A percentile compares a stretch with the other conserved stretches of the same genome.
These are phyloP conservation scores for Archilochus colubris DNA, from an alignment of 2,113 vertebrate genomes.

Conservation along the genomic window DNA sequence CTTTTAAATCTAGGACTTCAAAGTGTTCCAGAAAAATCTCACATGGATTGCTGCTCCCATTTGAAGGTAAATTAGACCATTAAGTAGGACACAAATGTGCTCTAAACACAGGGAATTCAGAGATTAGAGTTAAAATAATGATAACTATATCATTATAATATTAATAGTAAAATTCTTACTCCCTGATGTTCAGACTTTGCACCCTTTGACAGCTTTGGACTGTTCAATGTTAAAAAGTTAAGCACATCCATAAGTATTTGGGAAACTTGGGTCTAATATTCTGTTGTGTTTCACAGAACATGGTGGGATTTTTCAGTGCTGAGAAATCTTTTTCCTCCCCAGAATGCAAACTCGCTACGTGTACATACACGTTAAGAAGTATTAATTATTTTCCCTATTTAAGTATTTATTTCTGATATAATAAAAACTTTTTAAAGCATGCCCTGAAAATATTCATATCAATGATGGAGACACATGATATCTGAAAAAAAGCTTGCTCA, in stretches of 20 bases:
- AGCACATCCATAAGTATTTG: not conserved
- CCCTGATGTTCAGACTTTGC: not conserved
- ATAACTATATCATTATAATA: not conserved
- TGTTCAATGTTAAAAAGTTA: not conserved
- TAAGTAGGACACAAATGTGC: conserved; percentile 8
- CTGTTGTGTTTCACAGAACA: not conserved
- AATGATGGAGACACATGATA: not conserved
- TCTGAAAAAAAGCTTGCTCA: not conserved
- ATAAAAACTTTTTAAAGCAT: not conserved
- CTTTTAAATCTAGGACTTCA: conserved; percentile 39
- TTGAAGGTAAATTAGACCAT: conserved; percentile 13
- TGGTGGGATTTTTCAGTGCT: not conserved
- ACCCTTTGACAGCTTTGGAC: not conserved
- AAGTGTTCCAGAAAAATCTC: conserved; percentile 32
- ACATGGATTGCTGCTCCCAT: not conserved
- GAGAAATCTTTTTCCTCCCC: not conserved
- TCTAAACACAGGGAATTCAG: not conserved
- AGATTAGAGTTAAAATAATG: not conserved
- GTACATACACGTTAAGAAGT: not conserved
- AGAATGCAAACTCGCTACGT: not conserved
- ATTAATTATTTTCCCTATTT: not conserved
- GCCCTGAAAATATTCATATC: not conserved
- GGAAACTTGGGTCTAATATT: not conserved
- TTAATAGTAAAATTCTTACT: not conserved
- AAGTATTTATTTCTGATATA: not conserved